Base-by-base conservation (phyloP, 2,888 invertebrate species). In the Cephus pulcher region DNA sequence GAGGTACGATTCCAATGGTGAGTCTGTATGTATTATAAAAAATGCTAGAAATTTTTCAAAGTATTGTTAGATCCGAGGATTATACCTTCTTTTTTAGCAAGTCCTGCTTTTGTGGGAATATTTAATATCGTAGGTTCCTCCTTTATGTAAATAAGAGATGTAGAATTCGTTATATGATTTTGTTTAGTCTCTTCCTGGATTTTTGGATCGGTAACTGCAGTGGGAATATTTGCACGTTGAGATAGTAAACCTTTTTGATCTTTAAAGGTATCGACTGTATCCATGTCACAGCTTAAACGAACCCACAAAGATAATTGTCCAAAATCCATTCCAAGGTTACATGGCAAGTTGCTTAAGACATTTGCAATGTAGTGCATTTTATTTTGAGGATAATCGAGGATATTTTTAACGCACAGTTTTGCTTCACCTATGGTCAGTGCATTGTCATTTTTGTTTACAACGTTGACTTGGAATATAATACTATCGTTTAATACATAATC, bases 231-330 rank as follows among this genome's bases (percentile, higher is more conserved):
- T 56, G 23, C 56, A 56, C 56, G 2, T 56, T 56, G 56, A 56
- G 56, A 56, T 56, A 56, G 23, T 56, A 84, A 70, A 4, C 80
- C 81, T 6, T 80, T 79, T 71, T 81, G 78, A 69, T 77, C 82
- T 69, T 87, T 88, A 78, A 88, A 89, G 6, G 35, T 76, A 23
- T 85, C 81, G 3, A 90, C 84, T 73, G 84, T 82, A n/a, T 86
- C 82, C 4, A 86, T 70, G 74, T 88, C 86, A 68, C 89, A 90
- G 70, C 87, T 88, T 35, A 90, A 81, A 23, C 75, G 83, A 12
- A 90, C 81, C 89, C 89, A 90, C 3, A 90, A 71, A 2, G 88
- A 88, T 40, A 90, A 80, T 75, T 89, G 85, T 4, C 90, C 90
- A 12, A 89, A 87, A 77, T 84, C 84, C 32, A 76, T 75, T 12